Evolutionary conservation across 1,140 invertebrate species (phyloP).

Genomic region (Drosophila grimshawi): DNA sequence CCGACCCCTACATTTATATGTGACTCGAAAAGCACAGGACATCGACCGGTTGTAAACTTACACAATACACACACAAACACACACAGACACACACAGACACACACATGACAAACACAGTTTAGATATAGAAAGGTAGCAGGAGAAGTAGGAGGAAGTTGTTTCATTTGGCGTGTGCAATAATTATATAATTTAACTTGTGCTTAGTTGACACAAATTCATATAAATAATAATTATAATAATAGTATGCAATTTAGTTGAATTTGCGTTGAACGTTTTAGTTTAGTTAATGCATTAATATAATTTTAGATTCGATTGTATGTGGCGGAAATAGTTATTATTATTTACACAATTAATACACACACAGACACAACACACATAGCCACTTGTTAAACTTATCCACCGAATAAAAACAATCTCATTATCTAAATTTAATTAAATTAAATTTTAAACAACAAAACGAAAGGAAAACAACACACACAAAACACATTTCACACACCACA

Average conservation of each 20-base stretch:
- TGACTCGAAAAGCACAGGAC: conserved; percentile 45
- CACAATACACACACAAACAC: conserved; percentile 28
- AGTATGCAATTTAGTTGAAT: conserved; percentile 80
- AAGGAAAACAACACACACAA: conserved; percentile 14
- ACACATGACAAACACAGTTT: conserved; percentile 22
- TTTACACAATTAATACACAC: conserved; percentile 32
- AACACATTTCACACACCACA: too few relatives aligned
- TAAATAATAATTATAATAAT: conserved; percentile 77
- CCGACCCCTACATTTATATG: conserved; percentile 23
- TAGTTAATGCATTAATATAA: conserved; percentile 76
- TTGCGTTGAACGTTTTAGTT: conserved; percentile 79
- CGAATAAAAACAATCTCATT: conserved; percentile 81
- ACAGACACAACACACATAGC: conserved; percentile 52
- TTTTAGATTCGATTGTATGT: conserved; percentile 63
- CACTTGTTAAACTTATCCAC: conserved; percentile 82
- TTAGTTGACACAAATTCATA: conserved; percentile 56
- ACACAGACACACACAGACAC: conserved; percentile 37
- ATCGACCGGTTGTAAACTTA: conserved; percentile 62
- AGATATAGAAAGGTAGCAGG: conserved; percentile 22
- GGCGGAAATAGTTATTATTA: conserved; percentile 65
- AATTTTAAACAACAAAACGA: conserved; percentile 39
- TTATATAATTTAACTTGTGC: conserved; percentile 63
- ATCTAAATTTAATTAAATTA: conserved; percentile 67
- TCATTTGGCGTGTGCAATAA: conserved; percentile 63
- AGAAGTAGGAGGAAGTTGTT: conserved; percentile 42